A percentile compares a stretch with the other conserved stretches of the same genome.
Conservation (phyloP, 1,140 invertebrate genomes). For the Sycophila sp. region DNA sequence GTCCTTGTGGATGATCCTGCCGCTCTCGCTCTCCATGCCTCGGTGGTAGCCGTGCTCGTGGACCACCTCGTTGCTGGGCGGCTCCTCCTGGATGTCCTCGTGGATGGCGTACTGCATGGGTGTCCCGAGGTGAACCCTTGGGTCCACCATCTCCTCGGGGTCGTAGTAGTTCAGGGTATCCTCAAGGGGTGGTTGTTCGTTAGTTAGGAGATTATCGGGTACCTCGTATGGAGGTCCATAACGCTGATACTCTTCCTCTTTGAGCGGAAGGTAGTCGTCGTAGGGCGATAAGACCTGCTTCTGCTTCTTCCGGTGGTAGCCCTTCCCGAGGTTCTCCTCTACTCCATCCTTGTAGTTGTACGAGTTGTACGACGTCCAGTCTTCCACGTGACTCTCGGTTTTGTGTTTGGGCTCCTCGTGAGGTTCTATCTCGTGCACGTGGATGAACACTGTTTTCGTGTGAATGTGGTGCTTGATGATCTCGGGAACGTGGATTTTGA, state of each 20-base stretch:
- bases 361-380: constrained; percentile 55
- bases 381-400: constrained; percentile 64
- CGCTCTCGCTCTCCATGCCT: constrained; percentile 44
- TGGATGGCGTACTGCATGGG: constrained; percentile 47
- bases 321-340: constrained; percentile 49
- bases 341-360: constrained; percentile 53
- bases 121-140: too few species aligned
- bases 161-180: not conserved
- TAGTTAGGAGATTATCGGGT: not conserved
- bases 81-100: constrained; percentile 52
- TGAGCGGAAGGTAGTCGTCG: constrained; percentile 4
- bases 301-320: constrained; percentile 37
- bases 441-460: constrained; percentile 69
- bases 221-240: not conserved
- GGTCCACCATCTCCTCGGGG: not conserved
- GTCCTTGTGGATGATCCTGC: constrained; percentile 50
- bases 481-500: constrained; percentile 69
- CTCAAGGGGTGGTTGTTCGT: not conserved
- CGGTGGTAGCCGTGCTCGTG: constrained; percentile 52
- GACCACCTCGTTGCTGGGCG: constrained; percentile 43
- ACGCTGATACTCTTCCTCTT: constrained; percentile 25
- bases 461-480: constrained; percentile 70
- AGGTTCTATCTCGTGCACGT: constrained; percentile 56
- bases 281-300: not conserved
- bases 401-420: constrained; percentile 47